Evolutionary conservation across 1,140 invertebrate genomes (phyloP).

Genomic region (Pectinophora gossypiella): DNA sequence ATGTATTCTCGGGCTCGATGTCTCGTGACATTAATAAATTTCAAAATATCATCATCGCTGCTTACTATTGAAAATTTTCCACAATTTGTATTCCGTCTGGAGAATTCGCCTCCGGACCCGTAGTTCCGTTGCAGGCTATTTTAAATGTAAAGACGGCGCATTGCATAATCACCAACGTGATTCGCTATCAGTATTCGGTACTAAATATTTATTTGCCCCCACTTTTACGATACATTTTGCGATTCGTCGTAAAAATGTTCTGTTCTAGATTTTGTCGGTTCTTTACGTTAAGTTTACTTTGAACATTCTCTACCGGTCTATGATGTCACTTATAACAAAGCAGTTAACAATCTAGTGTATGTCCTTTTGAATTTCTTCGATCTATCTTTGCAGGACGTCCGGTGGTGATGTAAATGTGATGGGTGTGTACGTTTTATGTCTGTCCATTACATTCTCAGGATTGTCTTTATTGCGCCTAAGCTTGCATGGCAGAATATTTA

Average conservation of each 20-base stretch:
- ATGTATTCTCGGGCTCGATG: slow-evolving; percentile 2
- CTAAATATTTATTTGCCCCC: slow-evolving; percentile 64
- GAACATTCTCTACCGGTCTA: too few species aligned
- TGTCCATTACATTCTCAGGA: too few species aligned
- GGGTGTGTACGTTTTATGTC: too few species aligned
- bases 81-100: slow-evolving; percentile 69
- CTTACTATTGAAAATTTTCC: slow-evolving; percentile 63
- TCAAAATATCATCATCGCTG: slow-evolving; percentile 47
- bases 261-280: slow-evolving; percentile 25
- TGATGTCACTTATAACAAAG: too few species aligned
- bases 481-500: too few species aligned
- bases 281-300: too few species aligned
- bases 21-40: slow-evolving; percentile 18
- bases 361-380: too few species aligned
- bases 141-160: slow-evolving; percentile 66
- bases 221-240: slow-evolving; percentile 43
- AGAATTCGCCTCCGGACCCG: slow-evolving; percentile 57
- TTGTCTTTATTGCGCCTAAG: too few species aligned
- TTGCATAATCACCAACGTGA: slow-evolving; percentile 70
- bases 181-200: slow-evolving; percentile 64
- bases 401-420: too few species aligned
- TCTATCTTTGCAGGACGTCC: too few species aligned
- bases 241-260: slow-evolving; percentile 33
- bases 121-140: slow-evolving; percentile 67
- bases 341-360: too few species aligned